Evolutionary conservation across 2,888 invertebrate genomes (phyloP).

Genomic region (Sussaba pulchella): DNA sequence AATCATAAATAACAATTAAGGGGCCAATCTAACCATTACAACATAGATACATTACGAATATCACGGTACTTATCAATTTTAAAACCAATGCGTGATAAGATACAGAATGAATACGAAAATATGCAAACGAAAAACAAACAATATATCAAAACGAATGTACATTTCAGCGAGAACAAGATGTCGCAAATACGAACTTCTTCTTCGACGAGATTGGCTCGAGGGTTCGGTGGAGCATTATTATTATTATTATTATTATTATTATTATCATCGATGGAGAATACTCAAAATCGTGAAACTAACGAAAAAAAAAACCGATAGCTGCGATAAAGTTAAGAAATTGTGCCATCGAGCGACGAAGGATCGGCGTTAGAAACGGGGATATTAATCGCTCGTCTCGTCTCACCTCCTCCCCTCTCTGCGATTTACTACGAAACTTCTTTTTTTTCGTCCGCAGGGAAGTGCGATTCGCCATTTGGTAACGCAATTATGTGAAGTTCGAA

Average conservation of each 20-base stretch:
- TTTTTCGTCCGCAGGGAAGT: no score
- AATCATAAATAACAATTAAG: conserved; percentile 26
- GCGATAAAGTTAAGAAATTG: conserved; percentile 73
- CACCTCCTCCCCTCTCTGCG: no score
- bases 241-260: not conserved
- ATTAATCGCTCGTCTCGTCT: no score
- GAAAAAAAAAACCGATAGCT: conserved; percentile 19
- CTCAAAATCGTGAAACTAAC: no score
- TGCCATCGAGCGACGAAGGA: conserved; percentile 78
- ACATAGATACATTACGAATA: not conserved
- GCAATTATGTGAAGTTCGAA: conserved; percentile 21
- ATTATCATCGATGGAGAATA: conserved; percentile 17
- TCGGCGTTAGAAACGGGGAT: conserved; percentile 68
- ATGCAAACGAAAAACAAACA: conserved; percentile 10
- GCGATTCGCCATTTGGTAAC: not conserved
- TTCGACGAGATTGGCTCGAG: conserved; percentile 9
- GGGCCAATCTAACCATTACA: conserved; percentile 14
- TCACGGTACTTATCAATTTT: conserved; percentile 6
- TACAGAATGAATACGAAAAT: conserved; percentile 33
- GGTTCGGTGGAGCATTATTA: conserved; percentile 22
- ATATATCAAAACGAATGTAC: conserved; percentile 12
- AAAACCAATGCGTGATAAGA: conserved; percentile 11
- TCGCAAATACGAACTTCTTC: no score
- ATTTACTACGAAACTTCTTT: no score
- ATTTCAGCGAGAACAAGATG: conserved; percentile 27